These are phyloP conservation scores for Eristalis pertinax DNA, from an alignment of 2,888 invertebrate genomes.

Conservation along the genomic window DNA sequence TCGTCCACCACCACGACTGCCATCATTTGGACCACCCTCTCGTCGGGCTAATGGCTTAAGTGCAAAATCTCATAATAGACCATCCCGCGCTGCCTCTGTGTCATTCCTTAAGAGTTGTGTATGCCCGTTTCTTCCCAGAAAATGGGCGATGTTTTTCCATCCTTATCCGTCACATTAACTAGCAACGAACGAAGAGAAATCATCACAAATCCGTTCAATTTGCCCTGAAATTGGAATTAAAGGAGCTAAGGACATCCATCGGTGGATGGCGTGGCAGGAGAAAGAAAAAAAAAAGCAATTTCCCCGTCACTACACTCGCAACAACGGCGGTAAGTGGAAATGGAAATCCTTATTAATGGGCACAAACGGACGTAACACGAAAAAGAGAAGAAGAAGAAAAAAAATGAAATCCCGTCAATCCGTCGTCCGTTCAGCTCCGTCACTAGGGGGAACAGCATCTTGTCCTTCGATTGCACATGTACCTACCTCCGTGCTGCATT, in stretches of 20 bases:
- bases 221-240: conserved; percentile 72
- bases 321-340: conserved; percentile 63
- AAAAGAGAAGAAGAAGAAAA: conserved; percentile 10
- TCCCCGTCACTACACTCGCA: conserved; percentile 35
- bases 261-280: conserved; percentile 13
- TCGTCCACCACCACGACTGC: conserved; percentile 19
- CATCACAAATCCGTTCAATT: conserved; percentile 72
- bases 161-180: conserved; percentile 30
- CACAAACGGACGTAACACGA: background rate
- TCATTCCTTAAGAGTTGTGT: conserved; percentile 36
- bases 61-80: conserved; percentile 62
- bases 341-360: conserved; percentile 72
- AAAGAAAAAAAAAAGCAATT: conserved; percentile 46
- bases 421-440: conserved; percentile 2
- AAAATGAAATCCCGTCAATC: conserved; percentile 9
- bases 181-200: conserved; percentile 57
- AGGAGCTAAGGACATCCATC: conserved; percentile 59
- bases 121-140: conserved; percentile 6
- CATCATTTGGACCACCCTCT: background rate
- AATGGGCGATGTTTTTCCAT: conserved; percentile 17
- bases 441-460: conserved; percentile 2
- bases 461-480: conserved; percentile 33
- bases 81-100: conserved; percentile 20
- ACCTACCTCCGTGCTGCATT: conserved; percentile 45
- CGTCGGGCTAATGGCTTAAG: conserved; percentile 52